Conservation (phyloP, 1,140 invertebrate species). For the Drosophila pachea region DNA sequence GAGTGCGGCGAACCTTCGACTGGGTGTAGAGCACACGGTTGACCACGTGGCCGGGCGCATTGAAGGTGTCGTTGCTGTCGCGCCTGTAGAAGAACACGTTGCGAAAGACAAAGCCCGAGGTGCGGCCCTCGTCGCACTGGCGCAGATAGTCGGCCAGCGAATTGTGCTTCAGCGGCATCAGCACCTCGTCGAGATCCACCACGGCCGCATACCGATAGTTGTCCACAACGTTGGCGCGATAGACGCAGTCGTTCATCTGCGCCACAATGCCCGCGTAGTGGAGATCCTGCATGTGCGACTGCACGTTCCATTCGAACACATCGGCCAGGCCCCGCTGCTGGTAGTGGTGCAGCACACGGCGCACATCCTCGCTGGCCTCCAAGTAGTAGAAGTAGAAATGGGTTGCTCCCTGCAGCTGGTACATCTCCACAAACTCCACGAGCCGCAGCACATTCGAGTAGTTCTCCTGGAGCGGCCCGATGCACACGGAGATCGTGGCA, state of each 20-base stretch:
- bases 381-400: constrained; percentile 85
- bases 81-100: constrained; percentile 84
- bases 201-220: constrained; percentile 80
- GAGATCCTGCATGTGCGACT: constrained; percentile 78
- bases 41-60: constrained; percentile 76
- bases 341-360: constrained; percentile 80
- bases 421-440: constrained; percentile 85
- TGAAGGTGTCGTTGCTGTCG: constrained; percentile 80
- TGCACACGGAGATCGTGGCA: constrained; percentile 81
- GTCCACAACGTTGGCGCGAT: constrained; percentile 79
- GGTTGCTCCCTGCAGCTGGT: constrained; percentile 82
- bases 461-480: constrained; percentile 83
- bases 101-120: constrained; percentile 81
- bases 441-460: constrained; percentile 81
- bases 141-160: constrained; percentile 64
- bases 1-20: constrained; percentile 80
- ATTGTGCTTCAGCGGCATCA: constrained; percentile 81
- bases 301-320: constrained; percentile 82
- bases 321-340: constrained; percentile 78
- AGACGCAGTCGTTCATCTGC: constrained; percentile 83
- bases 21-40: constrained; percentile 79
- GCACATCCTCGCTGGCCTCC: constrained; percentile 80
- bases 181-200: constrained; percentile 83
- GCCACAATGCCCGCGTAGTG: constrained; percentile 83
- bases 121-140: constrained; percentile 75